Evolutionary conservation across 2,113 vertebrate genomes (phyloP).

Genomic region (Peucedramus taeniatus): DNA sequence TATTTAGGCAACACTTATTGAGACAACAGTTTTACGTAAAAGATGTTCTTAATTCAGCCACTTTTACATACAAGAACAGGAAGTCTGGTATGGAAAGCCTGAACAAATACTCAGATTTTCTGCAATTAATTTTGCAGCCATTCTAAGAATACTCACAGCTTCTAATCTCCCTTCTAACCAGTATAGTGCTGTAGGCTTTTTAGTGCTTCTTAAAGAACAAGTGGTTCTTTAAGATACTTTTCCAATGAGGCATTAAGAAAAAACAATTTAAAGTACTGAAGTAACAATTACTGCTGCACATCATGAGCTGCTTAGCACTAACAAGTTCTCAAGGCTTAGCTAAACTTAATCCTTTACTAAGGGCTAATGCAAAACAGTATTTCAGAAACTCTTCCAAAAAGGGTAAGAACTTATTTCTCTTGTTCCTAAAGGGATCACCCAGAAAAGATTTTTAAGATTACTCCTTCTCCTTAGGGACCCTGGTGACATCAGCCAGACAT

Average conservation of each 20-base stretch:
- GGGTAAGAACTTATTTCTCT: not conserved
- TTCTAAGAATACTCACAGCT: not conserved
- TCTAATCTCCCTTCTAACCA: not conserved
- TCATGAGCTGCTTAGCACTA: not conserved
- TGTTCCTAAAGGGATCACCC: not conserved
- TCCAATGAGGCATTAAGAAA: not conserved
- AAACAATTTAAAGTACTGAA: not conserved
- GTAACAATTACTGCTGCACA: not conserved
- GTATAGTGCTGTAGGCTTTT: not conserved
- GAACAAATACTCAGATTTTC: slow-evolving; percentile 3
- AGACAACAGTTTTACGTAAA: not conserved
- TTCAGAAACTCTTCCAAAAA: not conserved
- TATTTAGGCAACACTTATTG: not conserved
- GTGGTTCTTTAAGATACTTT: not conserved
- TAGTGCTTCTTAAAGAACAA: not conserved
- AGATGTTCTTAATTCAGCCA: not conserved
- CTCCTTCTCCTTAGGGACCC: not conserved
- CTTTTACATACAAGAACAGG: not conserved
- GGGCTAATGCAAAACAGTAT: not conserved
- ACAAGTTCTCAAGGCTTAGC: not conserved
- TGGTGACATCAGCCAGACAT: not conserved
- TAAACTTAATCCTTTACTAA: not conserved
- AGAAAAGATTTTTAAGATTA: not conserved
- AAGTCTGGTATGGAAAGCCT: not conserved
- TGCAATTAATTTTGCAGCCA: not conserved